Base-by-base conservation (phyloP, 2,113 vertebrate species). In the Gavialis gangeticus region DNA sequence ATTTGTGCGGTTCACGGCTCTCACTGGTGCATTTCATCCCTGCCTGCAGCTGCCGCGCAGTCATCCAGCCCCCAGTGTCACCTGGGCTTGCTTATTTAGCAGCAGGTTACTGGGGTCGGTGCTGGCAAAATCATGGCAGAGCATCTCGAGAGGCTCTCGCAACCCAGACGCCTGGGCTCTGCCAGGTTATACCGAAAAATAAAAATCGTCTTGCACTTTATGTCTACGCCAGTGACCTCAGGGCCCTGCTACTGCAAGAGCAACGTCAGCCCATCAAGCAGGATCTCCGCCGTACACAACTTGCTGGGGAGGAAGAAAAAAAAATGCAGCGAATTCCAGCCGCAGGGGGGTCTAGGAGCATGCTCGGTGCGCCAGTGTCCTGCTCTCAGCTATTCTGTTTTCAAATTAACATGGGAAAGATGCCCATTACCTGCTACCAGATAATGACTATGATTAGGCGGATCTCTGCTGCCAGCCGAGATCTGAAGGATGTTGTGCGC, bases 391-490 rank as follows among this genome's bases (percentile, higher is more conserved):
- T 89, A 89, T 94, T 95, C 96, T 96, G 90, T 96, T 96, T 97
- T 95, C 93, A 96, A 97, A 96, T 97, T 97, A 97, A 95, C 93
- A 96, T 96, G 87, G 97, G 96, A 97, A 97, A 97, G 96, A 97
- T 97, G 96, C 97, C 97, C 93, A 97, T 97, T 97, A 97, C 97
- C 97, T 97, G 97, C 95, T 96, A 94, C 93, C 96, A 97, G 97
- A 96, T 97, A 97, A 97, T 97, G 97, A 97, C 95, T 96, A 88
- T 97, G 97, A 97, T 97, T 96, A 97, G 97, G 96, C 95, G 93
- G 93, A 96, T 95, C 97, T 95, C 96, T 95, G 93, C 97, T 96
- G 96, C 97, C 97, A 97, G 97, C 96, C 95, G 95, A 95, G 97
- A 97, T 97, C 97, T 96, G 96, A 97, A 96, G 94, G 96, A 96